Evolutionary conservation across 2,797 vertebrate species (phyloP).

Genomic region (Melanotaenia pygmaea): DNA sequence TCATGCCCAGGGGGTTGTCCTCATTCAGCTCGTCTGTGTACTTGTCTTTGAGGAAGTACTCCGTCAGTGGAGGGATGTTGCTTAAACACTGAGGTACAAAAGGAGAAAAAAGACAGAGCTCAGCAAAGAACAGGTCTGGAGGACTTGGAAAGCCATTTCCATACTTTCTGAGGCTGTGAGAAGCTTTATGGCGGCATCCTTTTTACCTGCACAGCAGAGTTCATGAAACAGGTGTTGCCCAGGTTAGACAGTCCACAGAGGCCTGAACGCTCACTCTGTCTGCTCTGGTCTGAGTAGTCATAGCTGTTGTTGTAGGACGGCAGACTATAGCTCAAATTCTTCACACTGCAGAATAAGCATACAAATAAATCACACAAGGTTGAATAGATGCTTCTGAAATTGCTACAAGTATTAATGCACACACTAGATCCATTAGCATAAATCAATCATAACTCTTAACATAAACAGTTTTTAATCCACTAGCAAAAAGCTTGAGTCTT

Average conservation of each 20-base stretch:
- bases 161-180: not conserved
- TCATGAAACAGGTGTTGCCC: slow-evolving; percentile 99
- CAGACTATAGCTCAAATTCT: slow-evolving; percentile 97
- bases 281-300: slow-evolving; percentile 94
- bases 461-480: not conserved
- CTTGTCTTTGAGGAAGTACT: slow-evolving; percentile 97
- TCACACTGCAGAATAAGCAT: slow-evolving; percentile 86
- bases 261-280: slow-evolving; percentile 92
- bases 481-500: not conserved
- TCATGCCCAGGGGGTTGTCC: slow-evolving; percentile 98
- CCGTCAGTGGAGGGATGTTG: slow-evolving; percentile 95
- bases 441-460: not conserved
- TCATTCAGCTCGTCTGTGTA: slow-evolving; percentile 95
- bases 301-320: slow-evolving; percentile 94
- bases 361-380: slow-evolving; percentile 30
- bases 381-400: slow-evolving; percentile 4
- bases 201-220: slow-evolving; percentile 96
- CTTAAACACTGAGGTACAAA: slow-evolving; percentile 89
- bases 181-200: not conserved
- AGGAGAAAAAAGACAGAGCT: slow-evolving; percentile 1
- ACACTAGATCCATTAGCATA: not conserved
- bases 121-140: not conserved
- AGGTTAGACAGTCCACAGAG: slow-evolving; percentile 98
- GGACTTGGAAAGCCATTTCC: not conserved
- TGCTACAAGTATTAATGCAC: not conserved